phyloP scores from a whole-genome alignment of 2,888 invertebrate species.

The Cephus pygmeus region DNA sequence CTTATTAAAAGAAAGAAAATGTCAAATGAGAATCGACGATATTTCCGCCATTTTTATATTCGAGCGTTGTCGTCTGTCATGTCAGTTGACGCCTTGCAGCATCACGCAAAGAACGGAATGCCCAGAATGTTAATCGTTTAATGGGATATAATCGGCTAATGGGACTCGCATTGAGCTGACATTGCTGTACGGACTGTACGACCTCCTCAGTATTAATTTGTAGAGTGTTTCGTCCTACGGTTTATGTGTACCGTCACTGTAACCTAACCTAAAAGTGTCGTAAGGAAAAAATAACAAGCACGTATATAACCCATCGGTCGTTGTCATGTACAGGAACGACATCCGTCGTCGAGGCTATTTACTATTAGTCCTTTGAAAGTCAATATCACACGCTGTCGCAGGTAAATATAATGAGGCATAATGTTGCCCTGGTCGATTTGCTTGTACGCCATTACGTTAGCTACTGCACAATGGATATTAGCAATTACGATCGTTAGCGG shows the following conservation, averaged over 20 bases:
- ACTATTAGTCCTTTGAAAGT: background rate
- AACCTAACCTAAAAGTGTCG: background rate
- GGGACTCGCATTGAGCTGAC: slow-evolving; percentile 21
- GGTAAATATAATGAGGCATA: background rate
- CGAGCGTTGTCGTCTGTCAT: background rate
- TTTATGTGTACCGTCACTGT: background rate
- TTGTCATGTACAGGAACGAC: background rate
- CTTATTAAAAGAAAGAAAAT: background rate
- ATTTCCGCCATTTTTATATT: background rate
- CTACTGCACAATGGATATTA: background rate
- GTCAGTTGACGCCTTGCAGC: background rate
- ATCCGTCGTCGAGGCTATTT: background rate
- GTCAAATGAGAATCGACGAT: background rate
- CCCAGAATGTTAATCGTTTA: slow-evolving; percentile 54
- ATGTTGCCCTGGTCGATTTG: background rate
- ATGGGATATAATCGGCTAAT: slow-evolving; percentile 54
- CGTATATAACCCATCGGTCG: background rate
- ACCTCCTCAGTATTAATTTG: background rate
- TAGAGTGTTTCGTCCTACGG: background rate
- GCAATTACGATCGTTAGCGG: background rate
- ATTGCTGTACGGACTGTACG: background rate
- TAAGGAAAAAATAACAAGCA: background rate
- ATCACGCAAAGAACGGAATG: slow-evolving; percentile 37
- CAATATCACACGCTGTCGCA: background rate
- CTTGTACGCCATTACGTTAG: background rate